phyloP scores from a whole-genome alignment of 2,113 vertebrate species.

The Calidris pugnax region DNA sequence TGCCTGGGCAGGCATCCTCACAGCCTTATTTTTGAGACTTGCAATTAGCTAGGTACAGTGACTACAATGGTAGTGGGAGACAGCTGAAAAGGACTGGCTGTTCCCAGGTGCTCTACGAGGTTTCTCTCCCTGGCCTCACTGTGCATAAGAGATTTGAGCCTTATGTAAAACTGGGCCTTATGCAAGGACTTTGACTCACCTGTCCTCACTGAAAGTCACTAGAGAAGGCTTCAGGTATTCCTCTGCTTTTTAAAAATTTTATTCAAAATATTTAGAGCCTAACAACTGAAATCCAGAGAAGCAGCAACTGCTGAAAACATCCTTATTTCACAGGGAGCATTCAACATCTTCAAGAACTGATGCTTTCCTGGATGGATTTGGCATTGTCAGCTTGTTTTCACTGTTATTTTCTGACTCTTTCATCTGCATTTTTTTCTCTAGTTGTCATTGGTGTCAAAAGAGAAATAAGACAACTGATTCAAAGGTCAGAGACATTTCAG shows the following conservation, averaged over 20 bases:
- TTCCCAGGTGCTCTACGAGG: background rate
- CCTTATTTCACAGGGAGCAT: background rate
- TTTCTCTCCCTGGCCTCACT: background rate
- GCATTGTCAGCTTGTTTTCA: conserved; percentile 22
- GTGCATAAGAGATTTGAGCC: background rate
- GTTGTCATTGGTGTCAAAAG: conserved; percentile 61
- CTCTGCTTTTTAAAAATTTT: background rate
- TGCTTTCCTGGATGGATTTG: conserved; percentile 19
- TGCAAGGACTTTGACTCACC: background rate
- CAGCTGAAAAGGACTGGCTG: background rate
- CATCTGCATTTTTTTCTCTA: conserved; percentile 33
- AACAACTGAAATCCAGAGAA: background rate
- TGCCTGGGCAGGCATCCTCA: background rate
- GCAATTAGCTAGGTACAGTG: background rate
- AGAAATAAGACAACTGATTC: conserved; percentile 55
- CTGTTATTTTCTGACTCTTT: conserved; percentile 38
- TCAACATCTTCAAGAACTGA: conserved; percentile 2
- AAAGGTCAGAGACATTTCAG: conserved; percentile 61
- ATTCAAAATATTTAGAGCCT: background rate
- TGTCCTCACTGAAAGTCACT: background rate
- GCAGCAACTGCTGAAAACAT: conserved; percentile 4
- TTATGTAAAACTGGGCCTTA: background rate
- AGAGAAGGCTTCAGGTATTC: background rate
- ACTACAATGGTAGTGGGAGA: fast-evolving
- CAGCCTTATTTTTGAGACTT: background rate